phyloP scores from a whole-genome alignment of 2,113 vertebrate species.

The Hippocampus barbouri region DNA sequence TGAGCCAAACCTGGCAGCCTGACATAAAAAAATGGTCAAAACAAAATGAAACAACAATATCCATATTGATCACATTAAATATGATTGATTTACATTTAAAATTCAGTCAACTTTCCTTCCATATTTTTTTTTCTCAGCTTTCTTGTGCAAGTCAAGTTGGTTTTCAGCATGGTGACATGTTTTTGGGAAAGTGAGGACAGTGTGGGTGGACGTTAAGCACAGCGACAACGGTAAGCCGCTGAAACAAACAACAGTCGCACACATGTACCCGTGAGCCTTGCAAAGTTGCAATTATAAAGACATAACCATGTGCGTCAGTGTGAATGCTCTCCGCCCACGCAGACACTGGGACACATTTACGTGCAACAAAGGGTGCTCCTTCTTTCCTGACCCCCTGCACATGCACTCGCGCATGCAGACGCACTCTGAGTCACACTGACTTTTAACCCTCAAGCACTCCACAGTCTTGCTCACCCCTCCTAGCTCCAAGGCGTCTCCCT shows the following conservation, averaged over 20 bases:
- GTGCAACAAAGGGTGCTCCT: conserved; percentile 27
- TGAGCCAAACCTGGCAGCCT: no score
- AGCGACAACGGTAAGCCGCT: conserved; percentile 33
- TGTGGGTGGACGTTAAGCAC: conserved; percentile 48
- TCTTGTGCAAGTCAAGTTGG: conserved; percentile 2
- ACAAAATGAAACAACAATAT: no score
- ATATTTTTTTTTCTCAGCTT: neutral
- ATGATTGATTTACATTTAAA: neutral
- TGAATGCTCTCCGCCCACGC: conserved; percentile 36
- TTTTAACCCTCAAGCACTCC: conserved; percentile 37
- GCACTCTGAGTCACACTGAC: conserved; percentile 41
- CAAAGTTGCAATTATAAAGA: conserved; percentile 32
- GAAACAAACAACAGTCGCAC: conserved; percentile 18
- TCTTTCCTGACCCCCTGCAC: conserved; percentile 19
- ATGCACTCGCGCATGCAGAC: conserved; percentile 24
- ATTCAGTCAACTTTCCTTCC: conserved; percentile 7
- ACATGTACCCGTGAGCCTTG: conserved; percentile 9
- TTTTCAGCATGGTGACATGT: conserved; percentile 36
- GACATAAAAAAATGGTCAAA: no score
- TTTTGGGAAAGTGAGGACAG: conserved; percentile 21
- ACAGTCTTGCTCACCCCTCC: conserved; percentile 23
- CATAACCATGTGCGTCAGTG: conserved; percentile 25
- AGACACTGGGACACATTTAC: conserved; percentile 26
- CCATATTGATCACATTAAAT: neutral
- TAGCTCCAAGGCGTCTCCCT: conserved; percentile 15